Percentiles rank a stretch among this genome's conserved stretches.
phyloP scores from a whole-genome alignment of 2,888 invertebrate species.

The Stenotaenia linearis region DNA sequence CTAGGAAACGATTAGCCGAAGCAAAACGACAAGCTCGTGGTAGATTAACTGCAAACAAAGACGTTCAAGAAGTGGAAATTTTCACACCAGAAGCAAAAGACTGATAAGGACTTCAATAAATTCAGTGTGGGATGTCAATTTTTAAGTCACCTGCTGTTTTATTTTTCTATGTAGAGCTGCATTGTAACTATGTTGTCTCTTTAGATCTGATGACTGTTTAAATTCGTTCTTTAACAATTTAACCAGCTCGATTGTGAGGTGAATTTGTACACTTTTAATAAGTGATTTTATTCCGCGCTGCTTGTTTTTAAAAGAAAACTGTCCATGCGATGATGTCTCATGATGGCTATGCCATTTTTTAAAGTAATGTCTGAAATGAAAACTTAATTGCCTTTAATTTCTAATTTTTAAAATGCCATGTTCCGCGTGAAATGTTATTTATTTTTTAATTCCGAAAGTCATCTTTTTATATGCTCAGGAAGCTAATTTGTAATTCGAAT shows the following conservation, averaged over 20 bases:
- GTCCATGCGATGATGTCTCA: constrained; percentile 21
- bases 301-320: not conserved
- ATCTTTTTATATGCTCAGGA: constrained; percentile 14
- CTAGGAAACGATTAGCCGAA: constrained; percentile 73
- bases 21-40: constrained; percentile 56
- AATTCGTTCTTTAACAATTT: not conserved
- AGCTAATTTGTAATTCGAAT: not conserved
- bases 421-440: not conserved
- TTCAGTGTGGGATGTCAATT: not conserved
- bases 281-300: not conserved
- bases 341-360: constrained; percentile 18
- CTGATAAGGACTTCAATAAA: not conserved
- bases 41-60: constrained; percentile 27
- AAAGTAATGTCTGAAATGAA: not conserved
- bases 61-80: constrained; percentile 10
- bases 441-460: not conserved
- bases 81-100: constrained; percentile 28
- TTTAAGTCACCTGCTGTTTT: constrained; percentile 2
- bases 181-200: constrained; percentile 20
- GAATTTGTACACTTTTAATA: not conserved
- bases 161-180: constrained; percentile 17
- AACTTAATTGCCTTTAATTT: not conserved
- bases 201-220: constrained; percentile 6
- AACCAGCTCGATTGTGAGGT: not conserved
- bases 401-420: not conserved